These are phyloP conservation scores for Deilephila elpenor DNA, from an alignment of 2,888 invertebrate genomes.

Conservation along the genomic window DNA sequence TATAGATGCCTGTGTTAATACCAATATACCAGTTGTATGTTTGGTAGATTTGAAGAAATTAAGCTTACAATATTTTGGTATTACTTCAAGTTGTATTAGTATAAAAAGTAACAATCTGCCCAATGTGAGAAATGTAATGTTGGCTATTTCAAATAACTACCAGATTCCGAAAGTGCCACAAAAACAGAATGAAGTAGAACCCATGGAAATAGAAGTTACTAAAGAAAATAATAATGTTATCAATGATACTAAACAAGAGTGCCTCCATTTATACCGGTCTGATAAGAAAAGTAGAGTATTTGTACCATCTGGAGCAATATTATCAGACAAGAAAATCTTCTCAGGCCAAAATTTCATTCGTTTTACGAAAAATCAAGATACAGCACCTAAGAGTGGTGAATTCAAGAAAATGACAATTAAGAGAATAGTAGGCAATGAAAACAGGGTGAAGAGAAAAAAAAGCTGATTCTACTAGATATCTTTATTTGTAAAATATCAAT, in stretches of 20 bases:
- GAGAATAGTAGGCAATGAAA: conserved; percentile 71
- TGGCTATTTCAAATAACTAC: conserved; percentile 52
- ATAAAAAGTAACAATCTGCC: conserved; percentile 55
- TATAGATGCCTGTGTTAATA: conserved; percentile 61
- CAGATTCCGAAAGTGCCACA: conserved; percentile 37
- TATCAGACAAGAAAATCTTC: conserved; percentile 51
- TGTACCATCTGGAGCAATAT: conserved; percentile 51
- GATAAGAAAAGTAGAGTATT: conserved; percentile 69
- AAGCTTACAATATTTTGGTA: conserved; percentile 63
- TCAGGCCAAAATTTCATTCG: conserved; percentile 70
- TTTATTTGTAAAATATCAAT: conserved; percentile 66
- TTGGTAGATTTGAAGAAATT: conserved; percentile 63
- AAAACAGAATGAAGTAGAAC: conserved; percentile 33
- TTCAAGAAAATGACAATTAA: conserved; percentile 76
- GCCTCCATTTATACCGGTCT: conserved; percentile 67
- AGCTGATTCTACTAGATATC: conserved; percentile 48
- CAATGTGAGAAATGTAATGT: conserved; percentile 52
- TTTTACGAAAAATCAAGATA: conserved; percentile 52
- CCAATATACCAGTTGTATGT: conserved; percentile 67
- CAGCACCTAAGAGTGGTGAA: conserved; percentile 46
- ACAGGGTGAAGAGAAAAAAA: conserved; percentile 66
- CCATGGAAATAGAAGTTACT: conserved; percentile 38
- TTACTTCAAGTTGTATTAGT: conserved; percentile 74
- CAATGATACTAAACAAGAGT: conserved; percentile 31
- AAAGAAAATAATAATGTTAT: conserved; percentile 23